phyloP scores from a whole-genome alignment of 2,888 invertebrate genomes.

The Sipha maydis region DNA sequence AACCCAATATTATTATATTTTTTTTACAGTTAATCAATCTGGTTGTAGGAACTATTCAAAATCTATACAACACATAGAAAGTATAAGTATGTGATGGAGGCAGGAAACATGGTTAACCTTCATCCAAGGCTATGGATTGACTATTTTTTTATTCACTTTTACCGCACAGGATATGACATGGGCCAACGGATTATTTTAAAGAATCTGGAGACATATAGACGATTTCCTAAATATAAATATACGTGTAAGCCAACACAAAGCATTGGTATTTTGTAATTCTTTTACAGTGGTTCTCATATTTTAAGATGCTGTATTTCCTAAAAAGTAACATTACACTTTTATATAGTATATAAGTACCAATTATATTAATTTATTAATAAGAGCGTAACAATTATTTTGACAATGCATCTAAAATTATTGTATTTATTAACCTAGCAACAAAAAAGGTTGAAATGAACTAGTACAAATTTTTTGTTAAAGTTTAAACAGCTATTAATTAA shows the following conservation, averaged over 20 bases:
- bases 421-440: too few relatives aligned
- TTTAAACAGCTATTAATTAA: too few relatives aligned
- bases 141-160: slow-evolving; percentile 51
- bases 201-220: slow-evolving; percentile 29
- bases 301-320: too few relatives aligned
- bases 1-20: neutral
- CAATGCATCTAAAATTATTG: too few relatives aligned
- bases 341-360: too few relatives aligned
- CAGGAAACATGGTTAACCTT: slow-evolving; percentile 56
- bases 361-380: too few relatives aligned
- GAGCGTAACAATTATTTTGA: too few relatives aligned
- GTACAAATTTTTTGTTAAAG: too few relatives aligned
- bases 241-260: neutral
- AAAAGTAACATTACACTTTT: too few relatives aligned
- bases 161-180: slow-evolving; percentile 42
- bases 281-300: neutral
- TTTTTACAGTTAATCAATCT: slow-evolving; percentile 9
- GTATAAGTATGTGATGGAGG: slow-evolving; percentile 32
- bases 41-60: neutral
- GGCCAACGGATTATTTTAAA: neutral
- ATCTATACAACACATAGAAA: slow-evolving; percentile 34
- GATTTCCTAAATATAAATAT: neutral
- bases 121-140: slow-evolving; percentile 55
- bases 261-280: neutral
- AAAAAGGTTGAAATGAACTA: too few relatives aligned